Percentiles rank a stretch among this genome's conserved stretches.
Conservation (phyloP, 2,113 vertebrate genomes). For the Gobius niger region DNA sequence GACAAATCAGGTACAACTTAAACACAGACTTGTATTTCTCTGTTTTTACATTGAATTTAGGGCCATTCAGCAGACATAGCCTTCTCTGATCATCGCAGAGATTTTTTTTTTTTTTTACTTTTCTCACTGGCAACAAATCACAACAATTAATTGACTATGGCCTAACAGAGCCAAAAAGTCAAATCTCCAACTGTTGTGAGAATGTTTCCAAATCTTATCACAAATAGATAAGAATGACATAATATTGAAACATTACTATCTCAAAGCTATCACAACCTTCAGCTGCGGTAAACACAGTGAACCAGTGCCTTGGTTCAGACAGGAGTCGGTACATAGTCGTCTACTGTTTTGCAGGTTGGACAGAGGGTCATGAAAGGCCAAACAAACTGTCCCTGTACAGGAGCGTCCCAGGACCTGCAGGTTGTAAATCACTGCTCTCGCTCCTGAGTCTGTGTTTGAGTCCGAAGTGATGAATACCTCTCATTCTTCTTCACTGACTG, state of each 20-base stretch:
- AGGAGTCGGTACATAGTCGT: background rate
- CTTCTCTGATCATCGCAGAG: no score
- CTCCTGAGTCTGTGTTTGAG: conserved; percentile 36
- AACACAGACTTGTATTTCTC: no score
- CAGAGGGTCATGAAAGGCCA: conserved; percentile 26
- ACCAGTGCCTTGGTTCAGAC: background rate
- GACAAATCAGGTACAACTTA: no score
- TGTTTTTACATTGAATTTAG: no score
- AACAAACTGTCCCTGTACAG: conserved; percentile 24
- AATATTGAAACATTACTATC: background rate
- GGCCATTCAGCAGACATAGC: no score
- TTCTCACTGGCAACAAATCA: no score
- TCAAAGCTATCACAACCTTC: background rate
- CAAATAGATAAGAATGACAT: background rate
- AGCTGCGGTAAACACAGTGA: background rate
- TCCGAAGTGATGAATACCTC: conserved; percentile 60
- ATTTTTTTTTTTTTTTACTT: no score
- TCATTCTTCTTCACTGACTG: conserved; percentile 67
- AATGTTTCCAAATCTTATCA: background rate
- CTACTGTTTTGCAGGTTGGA: conserved; percentile 22
- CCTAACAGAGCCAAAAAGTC: no score
- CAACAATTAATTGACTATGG: no score
- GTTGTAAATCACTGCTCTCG: conserved; percentile 61
- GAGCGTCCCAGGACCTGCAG: conserved; percentile 29
- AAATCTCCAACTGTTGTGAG: background rate